Base-by-base conservation (phyloP, 2,888 invertebrate genomes). In the Orthosia cruda region DNA sequence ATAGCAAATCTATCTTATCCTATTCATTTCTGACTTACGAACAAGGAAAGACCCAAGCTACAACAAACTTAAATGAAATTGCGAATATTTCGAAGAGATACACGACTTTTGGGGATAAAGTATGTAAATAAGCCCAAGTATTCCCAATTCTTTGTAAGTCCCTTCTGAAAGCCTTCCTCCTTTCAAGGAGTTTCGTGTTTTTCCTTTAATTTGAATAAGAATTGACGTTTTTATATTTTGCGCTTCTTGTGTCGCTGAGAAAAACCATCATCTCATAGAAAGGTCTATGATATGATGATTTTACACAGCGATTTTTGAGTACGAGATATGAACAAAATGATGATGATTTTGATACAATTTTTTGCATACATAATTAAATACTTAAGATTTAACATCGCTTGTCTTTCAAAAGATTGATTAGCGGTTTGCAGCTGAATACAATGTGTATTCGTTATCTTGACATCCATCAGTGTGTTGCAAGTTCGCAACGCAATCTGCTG, bases 51-150 rank as follows among this genome's bases (percentile, higher is more conserved):
- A n/a, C 16, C 15, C 49, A 49, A 73, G 13, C 12, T 20, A 20
- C 58, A 32, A 45, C 18, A 20, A 74, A 66, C 47, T 54, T 74
- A 18, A 81, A 81, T 74, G 40, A 58, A 74, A 80, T 61, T 55
- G 47, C 16, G 16, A 72, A 65, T 73, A 13, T 57, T 66, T 57
- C 15, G 11, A 23, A 70, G 32, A 50, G 32, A 40, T 58, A 13
- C 23, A 47, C 49, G 64, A 32, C 62, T 65, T 76, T 59, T 55
- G 32, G 49, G 67, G 52, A 72, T 20, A 59, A 71, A 83, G 63
- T 64, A 72, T 71, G 68, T 62, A 68, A 83, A 83, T 71, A 64
- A 65, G 72, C 52, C 40, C 13, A 54, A 71, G 45, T 52, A 58
- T 72, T 68, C 2, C 23, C 15, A 54, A 47, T 72, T 65, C 55